Conservation (phyloP, 2,113 vertebrate species). For the Calyptommatus sinebrachiatus region DNA sequence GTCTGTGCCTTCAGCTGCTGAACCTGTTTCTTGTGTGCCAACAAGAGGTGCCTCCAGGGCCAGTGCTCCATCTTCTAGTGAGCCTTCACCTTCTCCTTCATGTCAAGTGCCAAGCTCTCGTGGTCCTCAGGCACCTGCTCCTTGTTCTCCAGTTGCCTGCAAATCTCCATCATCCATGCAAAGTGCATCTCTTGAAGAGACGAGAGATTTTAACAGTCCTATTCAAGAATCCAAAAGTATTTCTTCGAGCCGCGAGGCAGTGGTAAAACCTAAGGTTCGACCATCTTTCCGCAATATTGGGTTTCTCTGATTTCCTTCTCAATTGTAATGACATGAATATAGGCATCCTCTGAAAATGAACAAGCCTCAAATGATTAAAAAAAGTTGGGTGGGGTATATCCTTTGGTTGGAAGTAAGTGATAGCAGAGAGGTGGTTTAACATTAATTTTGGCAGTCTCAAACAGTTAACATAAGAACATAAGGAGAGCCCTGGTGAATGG, state of each 20-base stretch:
- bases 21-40: accelerated
- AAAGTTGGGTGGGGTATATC: no score
- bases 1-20: accelerated
- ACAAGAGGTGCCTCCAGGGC: accelerated
- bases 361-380: no score
- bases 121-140: no score
- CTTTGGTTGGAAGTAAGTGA: no score
- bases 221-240: background rate
- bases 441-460: no score
- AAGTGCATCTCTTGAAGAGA: background rate
- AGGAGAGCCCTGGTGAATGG: no score
- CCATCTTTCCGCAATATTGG: background rate
- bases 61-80: background rate
- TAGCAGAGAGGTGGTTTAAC: no score
- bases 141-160: accelerated
- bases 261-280: background rate
- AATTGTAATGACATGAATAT: no score
- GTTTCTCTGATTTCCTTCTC: background rate
- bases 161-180: accelerated
- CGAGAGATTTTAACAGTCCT: background rate
- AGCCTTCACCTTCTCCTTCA: background rate
- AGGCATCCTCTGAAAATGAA: no score
- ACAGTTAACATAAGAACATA: no score
- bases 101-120: accelerated
- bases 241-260: background rate